Evolutionary conservation across 2,113 vertebrate genomes (phyloP).

Genomic region (Amia ocellicauda): DNA sequence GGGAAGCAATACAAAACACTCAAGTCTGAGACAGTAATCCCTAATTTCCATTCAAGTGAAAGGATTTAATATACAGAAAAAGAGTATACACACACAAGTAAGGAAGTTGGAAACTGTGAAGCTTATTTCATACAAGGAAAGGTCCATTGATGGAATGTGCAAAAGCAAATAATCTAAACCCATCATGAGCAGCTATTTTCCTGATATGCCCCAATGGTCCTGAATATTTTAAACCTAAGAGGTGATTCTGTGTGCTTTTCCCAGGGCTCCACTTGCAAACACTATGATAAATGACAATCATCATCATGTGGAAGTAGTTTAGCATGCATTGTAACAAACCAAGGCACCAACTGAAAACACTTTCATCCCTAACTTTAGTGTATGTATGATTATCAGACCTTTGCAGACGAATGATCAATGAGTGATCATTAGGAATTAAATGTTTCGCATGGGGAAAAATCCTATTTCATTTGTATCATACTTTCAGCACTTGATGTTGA

Average conservation of each 20-base stretch:
- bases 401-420: too few species aligned
- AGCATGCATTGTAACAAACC: too few species aligned
- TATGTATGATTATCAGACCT: too few species aligned
- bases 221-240: not conserved
- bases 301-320: too few species aligned
- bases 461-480: too few species aligned
- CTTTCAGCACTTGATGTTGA: too few species aligned
- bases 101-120: not conserved
- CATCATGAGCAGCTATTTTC: not conserved
- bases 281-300: not conserved
- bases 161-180: too few species aligned
- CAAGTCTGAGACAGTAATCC: constrained; percentile 30
- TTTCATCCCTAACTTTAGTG: too few species aligned
- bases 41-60: constrained; percentile 37
- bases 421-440: too few species aligned
- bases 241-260: not conserved
- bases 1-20: constrained; percentile 26
- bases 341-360: too few species aligned
- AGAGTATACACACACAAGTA: constrained; percentile 13
- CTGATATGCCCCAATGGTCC: not conserved
- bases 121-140: not conserved
- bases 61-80: constrained; percentile 52
- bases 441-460: too few species aligned
- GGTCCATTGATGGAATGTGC: too few species aligned
- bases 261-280: not conserved